phyloP scores from a whole-genome alignment of 92 coral and sea anemone species.

The Porites rus region DNA sequence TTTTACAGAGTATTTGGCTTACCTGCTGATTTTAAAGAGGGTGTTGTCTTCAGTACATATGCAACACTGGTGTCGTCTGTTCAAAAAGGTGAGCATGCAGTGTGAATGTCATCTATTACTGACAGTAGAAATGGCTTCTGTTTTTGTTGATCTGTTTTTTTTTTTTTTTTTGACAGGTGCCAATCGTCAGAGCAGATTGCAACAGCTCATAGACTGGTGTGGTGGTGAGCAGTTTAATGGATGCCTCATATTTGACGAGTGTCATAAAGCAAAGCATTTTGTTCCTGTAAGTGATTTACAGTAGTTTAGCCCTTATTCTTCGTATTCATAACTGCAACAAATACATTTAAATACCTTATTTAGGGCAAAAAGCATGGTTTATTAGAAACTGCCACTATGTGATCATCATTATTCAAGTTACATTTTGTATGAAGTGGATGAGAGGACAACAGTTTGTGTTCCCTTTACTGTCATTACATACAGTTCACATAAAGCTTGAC shows the following conservation, averaged over 20 bases:
- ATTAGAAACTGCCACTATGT: too few species aligned
- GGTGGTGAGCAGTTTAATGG: conserved; percentile 95
- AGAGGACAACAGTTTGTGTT: too few species aligned
- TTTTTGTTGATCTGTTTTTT: too few species aligned
- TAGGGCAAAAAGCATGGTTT: too few species aligned
- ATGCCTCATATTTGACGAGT: conserved; percentile 96
- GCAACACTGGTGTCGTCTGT: conserved; percentile 97
- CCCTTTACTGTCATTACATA: too few species aligned
- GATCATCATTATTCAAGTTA: too few species aligned
- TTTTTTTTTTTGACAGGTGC: background rate
- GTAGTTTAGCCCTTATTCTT: background rate
- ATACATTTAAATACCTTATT: too few species aligned
- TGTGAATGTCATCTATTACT: background rate
- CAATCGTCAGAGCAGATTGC: conserved; percentile 88
- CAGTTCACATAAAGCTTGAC: too few species aligned
- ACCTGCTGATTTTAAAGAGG: conserved; percentile 94
- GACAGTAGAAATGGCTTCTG: too few species aligned
- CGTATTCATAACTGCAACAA: background rate
- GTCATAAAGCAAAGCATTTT: conserved; percentile 98
- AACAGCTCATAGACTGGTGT: conserved; percentile 98
- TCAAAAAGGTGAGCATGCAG: conserved; percentile 63
- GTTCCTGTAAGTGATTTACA: conserved; percentile 83
- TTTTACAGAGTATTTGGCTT: conserved; percentile 89
- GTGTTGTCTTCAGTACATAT: conserved; percentile 96
- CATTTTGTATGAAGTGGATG: too few species aligned